Percentiles rank a stretch among this genome's conserved stretches.
Conservation (phyloP, 1,140 invertebrate genomes). For the Copidosoma floridanum region DNA sequence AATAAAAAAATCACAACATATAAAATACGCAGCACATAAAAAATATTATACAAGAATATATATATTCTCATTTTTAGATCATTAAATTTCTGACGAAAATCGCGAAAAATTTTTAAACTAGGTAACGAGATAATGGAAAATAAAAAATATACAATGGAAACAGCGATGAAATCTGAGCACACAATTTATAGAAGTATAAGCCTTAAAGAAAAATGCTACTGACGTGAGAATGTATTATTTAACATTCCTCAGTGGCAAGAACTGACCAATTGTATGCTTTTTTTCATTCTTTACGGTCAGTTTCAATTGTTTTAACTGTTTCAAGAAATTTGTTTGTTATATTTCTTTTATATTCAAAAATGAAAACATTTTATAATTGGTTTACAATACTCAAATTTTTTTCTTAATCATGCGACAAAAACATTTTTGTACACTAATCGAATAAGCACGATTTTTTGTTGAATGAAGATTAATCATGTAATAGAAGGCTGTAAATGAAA, state of each 20-base stretch:
- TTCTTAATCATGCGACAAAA: constrained; percentile 6
- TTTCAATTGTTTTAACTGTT: background rate
- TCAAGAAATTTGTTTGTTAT: no score
- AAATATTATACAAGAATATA: constrained; percentile 29
- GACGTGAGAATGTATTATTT: constrained; percentile 10
- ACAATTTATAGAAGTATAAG: background rate
- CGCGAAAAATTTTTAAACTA: constrained; percentile 1
- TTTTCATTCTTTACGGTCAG: background rate
- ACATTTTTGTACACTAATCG: constrained; percentile 17
- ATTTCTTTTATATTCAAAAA: no score
- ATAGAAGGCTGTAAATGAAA: constrained; percentile 22
- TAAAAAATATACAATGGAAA: background rate
- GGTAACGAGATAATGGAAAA: background rate
- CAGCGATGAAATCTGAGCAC: background rate
- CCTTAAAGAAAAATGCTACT: constrained; percentile 24
- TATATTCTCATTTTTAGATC: constrained; percentile 44
- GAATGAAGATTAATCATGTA: constrained; percentile 9
- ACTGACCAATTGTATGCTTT: background rate
- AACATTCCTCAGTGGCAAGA: background rate
- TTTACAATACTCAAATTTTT: no score
- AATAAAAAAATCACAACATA: constrained; percentile 16
- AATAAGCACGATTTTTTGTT: constrained; percentile 17
- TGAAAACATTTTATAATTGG: no score
- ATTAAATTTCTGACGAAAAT: constrained; percentile 32
- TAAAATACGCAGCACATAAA: constrained; percentile 36